phyloP scores from a whole-genome alignment of 2,888 invertebrate species.

The Glyphotaelius pellucidus region DNA sequence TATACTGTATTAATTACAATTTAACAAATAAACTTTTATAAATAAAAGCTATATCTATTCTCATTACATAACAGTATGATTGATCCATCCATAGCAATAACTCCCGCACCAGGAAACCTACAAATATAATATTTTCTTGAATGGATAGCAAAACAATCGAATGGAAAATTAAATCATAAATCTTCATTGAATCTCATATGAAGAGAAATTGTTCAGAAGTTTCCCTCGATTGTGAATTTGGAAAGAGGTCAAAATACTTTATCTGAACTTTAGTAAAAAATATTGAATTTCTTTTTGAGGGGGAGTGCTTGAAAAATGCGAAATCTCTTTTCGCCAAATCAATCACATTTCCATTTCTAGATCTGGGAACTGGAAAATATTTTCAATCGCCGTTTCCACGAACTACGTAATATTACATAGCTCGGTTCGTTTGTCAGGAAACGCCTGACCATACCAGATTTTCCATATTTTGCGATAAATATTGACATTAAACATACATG shows the following conservation, averaged over 20 bases:
- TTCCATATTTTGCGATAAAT: conserved; percentile 9
- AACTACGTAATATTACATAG: background rate
- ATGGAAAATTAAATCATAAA: background rate
- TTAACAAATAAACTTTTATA: no score
- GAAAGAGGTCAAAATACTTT: background rate
- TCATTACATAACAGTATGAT: background rate
- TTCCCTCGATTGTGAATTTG: background rate
- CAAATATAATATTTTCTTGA: background rate
- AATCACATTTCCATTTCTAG: background rate
- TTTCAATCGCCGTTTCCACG: background rate
- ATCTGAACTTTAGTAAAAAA: background rate
- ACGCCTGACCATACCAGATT: conserved; percentile 7
- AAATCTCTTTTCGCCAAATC: background rate
- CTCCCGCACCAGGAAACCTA: background rate
- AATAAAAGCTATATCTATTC: background rate
- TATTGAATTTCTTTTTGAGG: background rate
- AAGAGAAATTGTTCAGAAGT: background rate
- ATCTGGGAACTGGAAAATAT: background rate
- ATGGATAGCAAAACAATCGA: background rate
- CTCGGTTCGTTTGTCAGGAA: background rate
- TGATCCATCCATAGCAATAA: background rate
- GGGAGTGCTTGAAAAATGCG: background rate
- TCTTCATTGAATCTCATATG: background rate
- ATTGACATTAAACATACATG: background rate
- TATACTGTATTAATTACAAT: no score